These are phyloP conservation scores for Microplitis deprimator DNA, from an alignment of 2,888 invertebrate genomes.

Conservation along the genomic window DNA sequence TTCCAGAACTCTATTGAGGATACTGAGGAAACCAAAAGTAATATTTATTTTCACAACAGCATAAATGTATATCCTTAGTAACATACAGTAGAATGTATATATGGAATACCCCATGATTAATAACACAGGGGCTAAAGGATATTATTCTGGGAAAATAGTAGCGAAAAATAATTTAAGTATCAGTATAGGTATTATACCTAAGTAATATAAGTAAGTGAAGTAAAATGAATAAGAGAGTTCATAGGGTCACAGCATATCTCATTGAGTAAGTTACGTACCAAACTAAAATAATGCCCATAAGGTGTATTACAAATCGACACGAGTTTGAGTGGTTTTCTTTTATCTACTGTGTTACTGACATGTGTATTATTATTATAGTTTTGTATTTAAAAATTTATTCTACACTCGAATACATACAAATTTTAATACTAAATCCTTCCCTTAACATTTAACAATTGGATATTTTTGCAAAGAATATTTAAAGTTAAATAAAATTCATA, in stretches of 20 bases:
- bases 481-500: background rate
- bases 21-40: constrained; percentile 16
- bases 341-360: background rate
- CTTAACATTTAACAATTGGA: constrained; percentile 9
- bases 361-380: background rate
- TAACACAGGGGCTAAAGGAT: background rate
- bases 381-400: background rate
- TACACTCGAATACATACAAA: background rate
- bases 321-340: background rate
- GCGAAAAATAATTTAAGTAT: constrained; percentile 4
- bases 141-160: constrained; percentile 4
- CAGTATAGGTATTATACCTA: background rate
- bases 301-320: constrained; percentile 49
- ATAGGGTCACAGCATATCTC: constrained; percentile 55
- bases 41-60: background rate
- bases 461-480: background rate
- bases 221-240: constrained; percentile 46
- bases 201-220: constrained; percentile 30
- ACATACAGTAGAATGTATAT: background rate
- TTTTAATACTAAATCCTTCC: background rate
- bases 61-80: no score
- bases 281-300: constrained; percentile 48
- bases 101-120: background rate
- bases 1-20: background rate
- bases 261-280: constrained; percentile 53